Percentiles rank a stretch among this genome's conserved stretches.
phyloP scores from a whole-genome alignment of 1,140 invertebrate species.

The Ericerus pela region DNA sequence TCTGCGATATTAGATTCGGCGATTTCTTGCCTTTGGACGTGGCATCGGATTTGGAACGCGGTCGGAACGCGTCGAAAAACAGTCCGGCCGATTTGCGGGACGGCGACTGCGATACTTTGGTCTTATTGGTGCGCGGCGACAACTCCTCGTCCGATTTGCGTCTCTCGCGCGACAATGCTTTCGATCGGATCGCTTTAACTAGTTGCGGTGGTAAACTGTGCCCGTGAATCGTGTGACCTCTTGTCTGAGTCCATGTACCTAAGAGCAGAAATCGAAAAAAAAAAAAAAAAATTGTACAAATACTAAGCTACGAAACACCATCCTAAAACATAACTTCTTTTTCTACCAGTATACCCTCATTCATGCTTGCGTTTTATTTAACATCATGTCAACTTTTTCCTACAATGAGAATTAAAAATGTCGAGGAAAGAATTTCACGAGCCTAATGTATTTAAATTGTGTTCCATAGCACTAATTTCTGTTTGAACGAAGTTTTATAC shows the following conservation, averaged over 20 bases:
- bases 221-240: not conserved
- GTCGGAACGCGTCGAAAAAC: slow-evolving; percentile 71
- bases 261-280: not conserved
- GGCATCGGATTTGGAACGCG: slow-evolving; percentile 61
- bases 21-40: slow-evolving; percentile 44
- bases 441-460: too few species aligned
- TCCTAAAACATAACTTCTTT: too few species aligned
- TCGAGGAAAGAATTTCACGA: too few species aligned
- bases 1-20: slow-evolving; percentile 53
- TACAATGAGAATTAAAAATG: too few species aligned
- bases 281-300: not conserved
- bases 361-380: too few species aligned
- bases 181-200: not conserved
- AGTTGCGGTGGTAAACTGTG: not conserved
- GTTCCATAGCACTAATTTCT: too few species aligned
- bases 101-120: slow-evolving; percentile 22
- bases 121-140: slow-evolving; percentile 20
- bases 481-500: too few species aligned
- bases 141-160: slow-evolving; percentile 35
- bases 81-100: slow-evolving; percentile 37
- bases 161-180: slow-evolving; percentile 25
- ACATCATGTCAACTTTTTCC: too few species aligned
- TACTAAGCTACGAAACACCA: not conserved
- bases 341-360: too few species aligned
- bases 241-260: slow-evolving; percentile 18